These are phyloP conservation scores for Tipula helvola DNA, from an alignment of 2,888 invertebrate species.

Conservation along the genomic window DNA sequence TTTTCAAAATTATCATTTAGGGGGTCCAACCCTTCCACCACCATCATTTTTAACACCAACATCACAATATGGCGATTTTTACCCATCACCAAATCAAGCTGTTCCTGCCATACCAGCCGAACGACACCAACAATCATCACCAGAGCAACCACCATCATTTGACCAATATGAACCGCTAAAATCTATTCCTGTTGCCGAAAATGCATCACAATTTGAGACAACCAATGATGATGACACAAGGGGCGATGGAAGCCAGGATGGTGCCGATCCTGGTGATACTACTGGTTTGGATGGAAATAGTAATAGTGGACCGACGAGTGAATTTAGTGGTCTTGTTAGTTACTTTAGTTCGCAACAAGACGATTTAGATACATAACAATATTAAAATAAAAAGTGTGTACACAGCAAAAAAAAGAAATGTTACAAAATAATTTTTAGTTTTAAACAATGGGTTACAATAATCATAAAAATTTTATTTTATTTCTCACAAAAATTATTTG, in stretches of 20 bases:
- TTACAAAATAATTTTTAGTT: neutral
- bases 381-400: neutral
- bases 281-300: constrained; percentile 22
- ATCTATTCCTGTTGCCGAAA: neutral
- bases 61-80: constrained; percentile 14
- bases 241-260: neutral
- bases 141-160: constrained; percentile 20
- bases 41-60: constrained; percentile 18
- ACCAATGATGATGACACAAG: neutral
- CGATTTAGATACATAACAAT: constrained; percentile 65
- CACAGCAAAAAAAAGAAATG: neutral
- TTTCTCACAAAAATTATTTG: neutral
- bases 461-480: neutral
- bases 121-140: constrained; percentile 19
- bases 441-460: neutral
- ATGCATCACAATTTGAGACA: neutral
- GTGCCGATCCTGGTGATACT: constrained; percentile 16
- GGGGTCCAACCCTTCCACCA: constrained; percentile 9
- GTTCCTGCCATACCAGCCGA: constrained; percentile 21
- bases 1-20: neutral
- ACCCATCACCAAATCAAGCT: constrained; percentile 19
- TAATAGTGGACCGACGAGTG: constrained; percentile 38
- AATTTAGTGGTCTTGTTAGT: constrained; percentile 82
- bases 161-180: constrained; percentile 20
- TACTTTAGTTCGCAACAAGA: constrained; percentile 88